Base-by-base conservation (phyloP, 2,113 vertebrate species). In the Clarias gariepinus region DNA sequence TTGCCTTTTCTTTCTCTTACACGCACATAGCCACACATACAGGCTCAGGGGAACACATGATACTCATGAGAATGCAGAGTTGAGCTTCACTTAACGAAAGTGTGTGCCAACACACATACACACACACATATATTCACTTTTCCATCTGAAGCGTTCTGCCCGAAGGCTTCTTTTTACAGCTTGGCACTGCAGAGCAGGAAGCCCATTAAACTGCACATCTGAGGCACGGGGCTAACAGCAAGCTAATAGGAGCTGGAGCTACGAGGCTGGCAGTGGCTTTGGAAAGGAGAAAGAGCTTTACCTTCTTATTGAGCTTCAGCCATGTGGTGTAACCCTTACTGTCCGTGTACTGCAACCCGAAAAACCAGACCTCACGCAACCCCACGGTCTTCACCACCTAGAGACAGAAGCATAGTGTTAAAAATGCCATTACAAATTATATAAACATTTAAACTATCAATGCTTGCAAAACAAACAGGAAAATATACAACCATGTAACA, bases 221-320 rank as follows among this genome's bases (percentile, higher is more conserved):
- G 82, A 90, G 68, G 77, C 25, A 68, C 21, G 1, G 0, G 23
- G 28, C 28, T 77, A 68, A 83, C 86, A 71, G 30, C 86, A 68
- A 33, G 60, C 71, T 68, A 77, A 87, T 83, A 30, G 60, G 23
- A 87, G 60, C 80, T 78, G 71, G 41, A 28, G 80, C 25, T 64
- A 12, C 11, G 28, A 41, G n/a, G 41, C 58, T 77, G 80, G 86
- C 28, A 82, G 19, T 33, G 58, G 25, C 41, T 63, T 30, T 76
- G 85, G 80, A 82, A 82, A 82, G 9, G 57, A 28, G 4, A 66
- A 76, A 53, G 47, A n/a, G 0, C 11, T 92, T 91, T 89, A 98
- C 98, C 97, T 99, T 99, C 93, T 99, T 99, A 92, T 99, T 99
- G 88, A 99, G 94, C 91, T 99, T 99, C 86, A 99, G 94, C 98